phyloP scores from a whole-genome alignment of 2,113 vertebrate species.

The Gallinago undulata region DNA sequence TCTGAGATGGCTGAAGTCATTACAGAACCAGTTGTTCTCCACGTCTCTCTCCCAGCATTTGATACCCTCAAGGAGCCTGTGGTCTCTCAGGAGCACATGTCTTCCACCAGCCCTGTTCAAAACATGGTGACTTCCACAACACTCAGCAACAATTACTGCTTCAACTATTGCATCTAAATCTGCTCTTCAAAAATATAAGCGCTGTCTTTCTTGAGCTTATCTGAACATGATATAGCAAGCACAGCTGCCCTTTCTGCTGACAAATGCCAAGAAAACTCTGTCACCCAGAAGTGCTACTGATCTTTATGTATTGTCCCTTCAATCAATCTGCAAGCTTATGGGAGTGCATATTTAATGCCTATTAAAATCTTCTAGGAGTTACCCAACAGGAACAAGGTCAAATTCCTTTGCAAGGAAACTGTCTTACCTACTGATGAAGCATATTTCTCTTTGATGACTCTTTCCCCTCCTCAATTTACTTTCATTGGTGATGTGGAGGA shows the following conservation, averaged over 20 bases:
- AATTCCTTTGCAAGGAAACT: not conserved
- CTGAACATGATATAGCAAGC: not conserved
- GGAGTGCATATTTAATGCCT: not conserved
- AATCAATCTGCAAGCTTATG: not conserved
- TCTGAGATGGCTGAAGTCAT: not conserved
- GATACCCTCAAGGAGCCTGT: rapidly evolving
- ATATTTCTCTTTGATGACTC: not conserved
- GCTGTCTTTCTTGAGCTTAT: not conserved
- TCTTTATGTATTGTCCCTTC: not conserved
- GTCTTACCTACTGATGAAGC: not conserved
- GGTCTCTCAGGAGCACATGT: not conserved
- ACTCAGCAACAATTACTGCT: not conserved
- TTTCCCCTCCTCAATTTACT: not conserved
- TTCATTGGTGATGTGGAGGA: not conserved
- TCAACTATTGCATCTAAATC: not conserved
- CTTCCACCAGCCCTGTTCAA: not conserved
- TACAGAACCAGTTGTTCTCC: not conserved
- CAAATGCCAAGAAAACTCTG: not conserved
- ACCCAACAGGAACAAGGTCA: not conserved
- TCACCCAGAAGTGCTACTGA: not conserved
- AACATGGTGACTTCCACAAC: not conserved
- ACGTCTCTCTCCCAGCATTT: not conserved
- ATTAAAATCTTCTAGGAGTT: not conserved
- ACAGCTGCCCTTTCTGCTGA: not conserved
- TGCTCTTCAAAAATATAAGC: not conserved